These are phyloP conservation scores for Sternotherus odoratus DNA, from an alignment of 2,797 vertebrate genomes.

Conservation along the genomic window DNA sequence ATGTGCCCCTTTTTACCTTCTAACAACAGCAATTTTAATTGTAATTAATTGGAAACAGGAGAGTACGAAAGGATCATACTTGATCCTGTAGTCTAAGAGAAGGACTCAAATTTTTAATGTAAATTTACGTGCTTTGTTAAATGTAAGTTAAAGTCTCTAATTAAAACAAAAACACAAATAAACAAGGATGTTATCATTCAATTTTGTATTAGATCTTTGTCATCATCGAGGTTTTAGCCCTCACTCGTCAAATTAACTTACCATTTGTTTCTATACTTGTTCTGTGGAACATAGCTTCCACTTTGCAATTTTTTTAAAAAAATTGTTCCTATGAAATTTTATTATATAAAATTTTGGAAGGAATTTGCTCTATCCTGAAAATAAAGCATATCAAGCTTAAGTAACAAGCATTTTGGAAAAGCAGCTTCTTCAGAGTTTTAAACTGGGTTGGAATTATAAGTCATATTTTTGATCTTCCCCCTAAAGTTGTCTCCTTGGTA, in stretches of 20 bases:
- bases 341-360: not conserved
- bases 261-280: not conserved
- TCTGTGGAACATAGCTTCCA: not conserved
- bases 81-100: not conserved
- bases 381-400: not conserved
- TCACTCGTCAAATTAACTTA: not conserved
- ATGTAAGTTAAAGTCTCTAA: not conserved
- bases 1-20: accelerated
- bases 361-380: not conserved
- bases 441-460: not conserved
- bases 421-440: not conserved
- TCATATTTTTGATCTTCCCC: not conserved
- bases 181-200: not conserved
- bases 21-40: accelerated
- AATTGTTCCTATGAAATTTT: no score
- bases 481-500: not conserved
- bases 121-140: not conserved
- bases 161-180: not conserved
- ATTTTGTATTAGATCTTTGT: not conserved
- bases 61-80: not conserved
- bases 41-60: accelerated
- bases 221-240: not conserved
- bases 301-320: not conserved
- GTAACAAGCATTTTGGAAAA: not conserved
- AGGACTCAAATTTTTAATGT: not conserved